phyloP scores from a whole-genome alignment of 1,140 invertebrate species.

The Schlechtendalia chinensis region DNA sequence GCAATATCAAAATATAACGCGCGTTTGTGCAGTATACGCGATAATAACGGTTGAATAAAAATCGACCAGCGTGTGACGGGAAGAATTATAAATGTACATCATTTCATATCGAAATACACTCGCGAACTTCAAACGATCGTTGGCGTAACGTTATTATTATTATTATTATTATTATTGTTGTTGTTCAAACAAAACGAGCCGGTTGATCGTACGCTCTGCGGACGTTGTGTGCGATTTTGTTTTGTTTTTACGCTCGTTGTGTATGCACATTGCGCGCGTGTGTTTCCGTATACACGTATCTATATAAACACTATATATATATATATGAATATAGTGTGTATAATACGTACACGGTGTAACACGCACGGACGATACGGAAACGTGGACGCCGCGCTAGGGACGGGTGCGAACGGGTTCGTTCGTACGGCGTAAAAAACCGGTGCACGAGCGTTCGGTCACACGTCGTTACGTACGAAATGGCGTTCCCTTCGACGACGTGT shows the following conservation, averaged over 20 bases:
- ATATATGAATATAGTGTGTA: no score
- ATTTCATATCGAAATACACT: no score
- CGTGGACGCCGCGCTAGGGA: no score
- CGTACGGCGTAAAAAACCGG: no score
- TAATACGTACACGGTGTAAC: no score
- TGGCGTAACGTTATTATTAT: neutral
- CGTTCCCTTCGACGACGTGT: neutral
- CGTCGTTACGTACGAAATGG: neutral
- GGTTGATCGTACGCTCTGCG: neutral
- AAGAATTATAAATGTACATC: neutral
- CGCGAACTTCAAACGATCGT: neutral
- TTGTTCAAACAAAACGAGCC: neutral
- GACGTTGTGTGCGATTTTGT: neutral
- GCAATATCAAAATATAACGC: no score
- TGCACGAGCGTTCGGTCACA: neutral
- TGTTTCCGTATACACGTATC: no score
- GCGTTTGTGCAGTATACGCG: no score
- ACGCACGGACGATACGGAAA: no score
- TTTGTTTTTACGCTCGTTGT: neutral
- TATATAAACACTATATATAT: no score
- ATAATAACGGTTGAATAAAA: neutral
- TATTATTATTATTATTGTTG: neutral
- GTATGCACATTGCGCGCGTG: conserved; percentile 6
- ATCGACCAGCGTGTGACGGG: neutral
- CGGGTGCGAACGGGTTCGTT: no score